Percentiles rank a stretch among this genome's conserved stretches.
Evolutionary conservation across 1,140 invertebrate genomes (phyloP).

Genomic region (Drosophila nebulosa): DNA sequence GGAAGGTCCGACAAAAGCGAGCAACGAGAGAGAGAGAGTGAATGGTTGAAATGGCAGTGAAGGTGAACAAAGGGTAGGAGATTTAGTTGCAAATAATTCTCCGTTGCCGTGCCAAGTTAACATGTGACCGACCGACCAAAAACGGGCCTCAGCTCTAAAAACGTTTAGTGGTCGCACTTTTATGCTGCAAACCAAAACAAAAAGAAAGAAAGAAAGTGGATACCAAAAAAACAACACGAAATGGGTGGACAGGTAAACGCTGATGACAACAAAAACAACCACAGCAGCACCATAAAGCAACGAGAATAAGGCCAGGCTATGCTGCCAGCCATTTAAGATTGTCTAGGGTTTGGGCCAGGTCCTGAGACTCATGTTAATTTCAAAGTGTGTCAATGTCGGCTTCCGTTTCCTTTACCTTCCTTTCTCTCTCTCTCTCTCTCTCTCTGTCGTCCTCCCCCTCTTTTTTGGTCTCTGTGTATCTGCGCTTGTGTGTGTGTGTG

Average conservation of each 20-base stretch:
- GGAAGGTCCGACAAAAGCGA: conserved; percentile 61
- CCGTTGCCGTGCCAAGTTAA: conserved; percentile 44
- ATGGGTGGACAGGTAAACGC: conserved; percentile 72
- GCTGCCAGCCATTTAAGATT: conserved; percentile 60
- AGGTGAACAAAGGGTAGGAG: neutral
- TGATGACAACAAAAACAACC: conserved; percentile 34
- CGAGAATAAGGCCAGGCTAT: conserved; percentile 42
- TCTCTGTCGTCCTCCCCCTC: neutral
- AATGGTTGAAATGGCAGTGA: neutral
- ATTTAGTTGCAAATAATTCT: conserved; percentile 40
- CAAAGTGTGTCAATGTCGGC: conserved; percentile 76
- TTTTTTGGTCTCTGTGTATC: neutral
- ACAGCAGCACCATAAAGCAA: neutral
- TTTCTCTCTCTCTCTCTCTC: conserved; percentile 8
- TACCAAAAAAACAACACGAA: conserved; percentile 68
- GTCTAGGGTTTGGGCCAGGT: conserved; percentile 22
- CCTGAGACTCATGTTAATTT: conserved; percentile 55
- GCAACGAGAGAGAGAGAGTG: conserved; percentile 20
- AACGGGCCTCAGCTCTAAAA: conserved; percentile 29
- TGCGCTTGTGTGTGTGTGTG: neutral
- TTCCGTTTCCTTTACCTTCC: conserved; percentile 60
- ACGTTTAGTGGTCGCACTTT: conserved; percentile 69
- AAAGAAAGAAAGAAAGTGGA: conserved; percentile 21
- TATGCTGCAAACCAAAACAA: conserved; percentile 36
- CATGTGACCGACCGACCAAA: conserved; percentile 6